Conservation (phyloP, 2,888 invertebrate genomes). For the Cerceris rybyensis region DNA sequence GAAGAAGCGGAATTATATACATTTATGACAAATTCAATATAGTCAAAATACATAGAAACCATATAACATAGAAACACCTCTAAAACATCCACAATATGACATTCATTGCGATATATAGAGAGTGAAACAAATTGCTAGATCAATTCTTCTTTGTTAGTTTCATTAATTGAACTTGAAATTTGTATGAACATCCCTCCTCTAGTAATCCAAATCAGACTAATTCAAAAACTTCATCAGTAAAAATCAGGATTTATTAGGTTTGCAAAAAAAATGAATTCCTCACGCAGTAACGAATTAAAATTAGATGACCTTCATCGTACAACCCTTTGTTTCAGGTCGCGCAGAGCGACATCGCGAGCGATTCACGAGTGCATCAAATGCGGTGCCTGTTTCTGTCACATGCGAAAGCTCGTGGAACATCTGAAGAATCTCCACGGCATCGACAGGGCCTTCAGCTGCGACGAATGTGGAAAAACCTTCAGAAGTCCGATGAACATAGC, state of each 20-base stretch:
- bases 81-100: too few relatives aligned
- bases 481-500: conserved; percentile 74
- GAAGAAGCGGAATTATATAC: too few relatives aligned
- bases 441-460: conserved; percentile 74
- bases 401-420: conserved; percentile 77
- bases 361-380: conserved; percentile 75
- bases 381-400: conserved; percentile 74
- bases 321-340: conserved; percentile 66
- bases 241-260: background rate
- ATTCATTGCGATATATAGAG: too few relatives aligned
- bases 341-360: conserved; percentile 60
- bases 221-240: background rate
- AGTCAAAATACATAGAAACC: too few relatives aligned
- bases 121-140: too few relatives aligned
- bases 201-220: too few relatives aligned
- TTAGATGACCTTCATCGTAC: background rate
- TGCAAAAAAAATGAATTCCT: too few relatives aligned
- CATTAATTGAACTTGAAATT: too few relatives aligned
- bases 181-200: too few relatives aligned
- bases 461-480: conserved; percentile 73
- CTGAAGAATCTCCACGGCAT: conserved; percentile 75
- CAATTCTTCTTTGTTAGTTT: too few relatives aligned
- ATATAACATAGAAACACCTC: too few relatives aligned
- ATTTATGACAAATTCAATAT: too few relatives aligned
- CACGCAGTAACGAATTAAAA: background rate